These are phyloP conservation scores for Pseudopodoces humilis DNA, from an alignment of 2,113 vertebrate genomes.

Conservation along the genomic window DNA sequence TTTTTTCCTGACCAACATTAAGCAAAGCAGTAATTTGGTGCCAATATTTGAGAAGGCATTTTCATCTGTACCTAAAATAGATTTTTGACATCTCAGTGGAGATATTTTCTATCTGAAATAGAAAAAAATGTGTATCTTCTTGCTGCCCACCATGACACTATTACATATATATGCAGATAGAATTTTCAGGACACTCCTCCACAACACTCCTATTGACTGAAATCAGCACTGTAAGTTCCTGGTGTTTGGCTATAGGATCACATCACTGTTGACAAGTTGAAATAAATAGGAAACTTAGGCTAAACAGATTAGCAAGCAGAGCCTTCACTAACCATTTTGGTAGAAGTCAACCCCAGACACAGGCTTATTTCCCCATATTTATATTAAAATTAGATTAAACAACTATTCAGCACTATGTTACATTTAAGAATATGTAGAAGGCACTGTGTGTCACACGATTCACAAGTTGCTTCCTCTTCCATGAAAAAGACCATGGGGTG, in stretches of 20 bases:
- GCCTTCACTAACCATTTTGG: neutral
- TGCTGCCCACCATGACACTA: neutral
- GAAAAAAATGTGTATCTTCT: neutral
- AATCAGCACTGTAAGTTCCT: neutral
- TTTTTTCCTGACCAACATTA: neutral
- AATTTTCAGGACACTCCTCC: neutral
- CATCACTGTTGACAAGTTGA: neutral
- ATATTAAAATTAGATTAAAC: neutral
- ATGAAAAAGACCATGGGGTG: neutral
- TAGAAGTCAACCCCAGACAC: neutral
- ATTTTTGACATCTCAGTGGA: neutral
- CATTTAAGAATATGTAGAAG: neutral
- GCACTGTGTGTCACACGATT: fast-evolving
- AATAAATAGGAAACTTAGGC: neutral
- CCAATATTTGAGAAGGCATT: neutral
- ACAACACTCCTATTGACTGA: neutral
- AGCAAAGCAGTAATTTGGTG: neutral
- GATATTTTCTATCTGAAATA: neutral
- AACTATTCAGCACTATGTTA: neutral
- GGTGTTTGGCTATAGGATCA: neutral
- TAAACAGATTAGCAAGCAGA: neutral
- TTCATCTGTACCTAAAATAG: neutral
- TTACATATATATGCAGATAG: neutral
- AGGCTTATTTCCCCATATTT: neutral
- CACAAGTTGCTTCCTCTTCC: neutral